Conservation (phyloP, 1,140 invertebrate genomes). For the Drosophila littoralis region DNA sequence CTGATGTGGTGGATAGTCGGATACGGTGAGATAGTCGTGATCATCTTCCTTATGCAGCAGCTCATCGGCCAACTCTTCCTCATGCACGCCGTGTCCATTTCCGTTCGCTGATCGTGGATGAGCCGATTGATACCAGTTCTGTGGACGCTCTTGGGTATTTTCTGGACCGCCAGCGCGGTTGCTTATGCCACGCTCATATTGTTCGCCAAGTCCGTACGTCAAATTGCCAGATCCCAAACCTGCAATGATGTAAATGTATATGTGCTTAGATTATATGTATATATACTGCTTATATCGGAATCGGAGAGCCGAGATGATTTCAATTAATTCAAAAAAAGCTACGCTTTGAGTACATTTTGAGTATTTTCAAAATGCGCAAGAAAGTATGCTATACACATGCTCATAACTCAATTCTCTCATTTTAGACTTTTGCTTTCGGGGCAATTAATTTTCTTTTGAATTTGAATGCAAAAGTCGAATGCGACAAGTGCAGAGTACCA, state of each 20-base stretch:
- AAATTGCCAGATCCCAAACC: conserved; percentile 52
- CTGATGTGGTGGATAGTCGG: conserved; percentile 55
- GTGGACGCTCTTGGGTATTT: conserved; percentile 38
- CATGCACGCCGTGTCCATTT: conserved; percentile 43
- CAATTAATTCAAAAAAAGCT: too few species aligned
- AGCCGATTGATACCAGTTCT: conserved; percentile 48
- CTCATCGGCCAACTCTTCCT: conserved; percentile 46
- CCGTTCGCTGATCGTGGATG: conserved; percentile 41
- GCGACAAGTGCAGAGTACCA: too few species aligned
- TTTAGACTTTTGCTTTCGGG: too few species aligned
- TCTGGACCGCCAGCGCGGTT: conserved; percentile 21
- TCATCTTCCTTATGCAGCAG: conserved; percentile 53
- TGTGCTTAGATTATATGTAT: neutral
- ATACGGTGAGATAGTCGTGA: conserved; percentile 44
- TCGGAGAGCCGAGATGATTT: too few species aligned
- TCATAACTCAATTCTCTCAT: neutral
- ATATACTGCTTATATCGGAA: neutral
- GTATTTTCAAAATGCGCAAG: neutral
- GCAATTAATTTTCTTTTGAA: too few species aligned
- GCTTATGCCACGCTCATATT: conserved; percentile 21
- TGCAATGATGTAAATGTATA: neutral
- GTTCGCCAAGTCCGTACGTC: conserved; percentile 33
- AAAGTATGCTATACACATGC: neutral
- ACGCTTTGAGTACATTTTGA: neutral
- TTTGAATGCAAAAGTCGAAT: too few species aligned